phyloP scores from a whole-genome alignment of 2,113 vertebrate species.

The Poeciliopsis turrubarensis region DNA sequence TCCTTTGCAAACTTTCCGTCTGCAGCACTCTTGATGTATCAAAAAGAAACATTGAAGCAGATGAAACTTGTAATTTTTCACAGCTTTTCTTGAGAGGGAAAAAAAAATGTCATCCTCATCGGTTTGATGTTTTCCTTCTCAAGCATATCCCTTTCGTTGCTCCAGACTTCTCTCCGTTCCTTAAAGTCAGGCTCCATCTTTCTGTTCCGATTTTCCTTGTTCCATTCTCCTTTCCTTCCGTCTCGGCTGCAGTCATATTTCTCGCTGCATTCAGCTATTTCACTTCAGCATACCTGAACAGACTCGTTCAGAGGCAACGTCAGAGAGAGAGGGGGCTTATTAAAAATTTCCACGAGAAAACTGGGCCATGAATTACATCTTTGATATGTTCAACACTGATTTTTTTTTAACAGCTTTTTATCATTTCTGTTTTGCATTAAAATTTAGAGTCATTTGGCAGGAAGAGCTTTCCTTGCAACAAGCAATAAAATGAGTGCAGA shows the following conservation, averaged over 20 bases:
- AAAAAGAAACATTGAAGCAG: background rate
- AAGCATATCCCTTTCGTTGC: background rate
- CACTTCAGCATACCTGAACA: conserved; percentile 17
- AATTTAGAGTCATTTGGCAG: conserved; percentile 15
- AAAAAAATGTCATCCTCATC: background rate
- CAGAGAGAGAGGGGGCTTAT: conserved; percentile 21
- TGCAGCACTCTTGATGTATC: background rate
- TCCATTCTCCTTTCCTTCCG: background rate
- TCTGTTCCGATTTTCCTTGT: background rate
- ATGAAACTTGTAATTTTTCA: background rate
- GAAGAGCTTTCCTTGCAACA: background rate
- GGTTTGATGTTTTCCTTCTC: background rate
- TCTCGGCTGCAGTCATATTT: background rate
- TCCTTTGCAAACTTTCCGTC: background rate
- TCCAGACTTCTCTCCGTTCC: background rate
- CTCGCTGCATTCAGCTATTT: background rate
- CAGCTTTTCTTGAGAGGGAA: background rate
- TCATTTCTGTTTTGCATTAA: conserved; percentile 19
- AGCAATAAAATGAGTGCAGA: conserved; percentile 15
- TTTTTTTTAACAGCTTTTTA: conserved; percentile 8
- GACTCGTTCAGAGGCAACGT: conserved; percentile 1
- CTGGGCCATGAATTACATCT: conserved; percentile 31
- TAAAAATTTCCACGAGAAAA: conserved; percentile 41
- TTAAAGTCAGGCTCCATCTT: background rate
- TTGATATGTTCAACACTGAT: conserved; percentile 17